Evolutionary conservation across 2,888 invertebrate genomes (phyloP), one percentile per base, ranked within the genome.

Genomic region (Busseola fusca): DNA sequence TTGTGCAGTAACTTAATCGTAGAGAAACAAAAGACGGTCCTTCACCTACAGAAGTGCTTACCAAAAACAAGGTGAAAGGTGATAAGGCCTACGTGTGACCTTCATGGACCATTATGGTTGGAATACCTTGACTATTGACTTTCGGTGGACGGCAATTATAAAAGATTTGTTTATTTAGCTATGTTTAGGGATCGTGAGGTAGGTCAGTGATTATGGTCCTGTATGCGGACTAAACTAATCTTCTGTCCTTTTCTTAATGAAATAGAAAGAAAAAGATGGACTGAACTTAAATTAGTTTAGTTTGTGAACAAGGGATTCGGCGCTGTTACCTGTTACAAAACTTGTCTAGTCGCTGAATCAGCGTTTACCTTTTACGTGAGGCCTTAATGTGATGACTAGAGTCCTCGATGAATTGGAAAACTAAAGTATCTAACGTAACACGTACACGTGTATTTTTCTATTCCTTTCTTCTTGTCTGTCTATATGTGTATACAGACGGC

Each of bases 41-140:
- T 76, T 76, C 40, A 76, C 72, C 76, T 14, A 66, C 21, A 30
- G 25, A 48, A 6, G 42, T 65, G 21, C 18, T 0, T 12, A 40
- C 12, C 7, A 9, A 56, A 64, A 45, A 48, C 10, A 67, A 60
- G 66, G 72, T 63, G 37, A 66, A 54, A 64, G 72, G 66, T 64
- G 48, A 30, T 37, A n/a, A 16, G 18, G 40, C 30, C 7, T 50
- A 30, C 12, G 42, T 1, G 14, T 42, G 42, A 72, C 76, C 76
- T 72, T 67, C 59, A 45, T 30, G 59, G 37, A 30, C 10, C 54
- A n/a, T 42, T 59, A 14, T 18, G n/a, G n/a, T 56, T 56, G 54
- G 21, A 57, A 40, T 14, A 40, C 66, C 66, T 76, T 76, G 72
- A 72, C 12, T 52, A 18, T 37, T 45, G 37, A 48, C 21, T 54